These are phyloP conservation scores for Amphipyra tragopoginis DNA, from an alignment of 2,888 invertebrate genomes.

Conservation along the genomic window DNA sequence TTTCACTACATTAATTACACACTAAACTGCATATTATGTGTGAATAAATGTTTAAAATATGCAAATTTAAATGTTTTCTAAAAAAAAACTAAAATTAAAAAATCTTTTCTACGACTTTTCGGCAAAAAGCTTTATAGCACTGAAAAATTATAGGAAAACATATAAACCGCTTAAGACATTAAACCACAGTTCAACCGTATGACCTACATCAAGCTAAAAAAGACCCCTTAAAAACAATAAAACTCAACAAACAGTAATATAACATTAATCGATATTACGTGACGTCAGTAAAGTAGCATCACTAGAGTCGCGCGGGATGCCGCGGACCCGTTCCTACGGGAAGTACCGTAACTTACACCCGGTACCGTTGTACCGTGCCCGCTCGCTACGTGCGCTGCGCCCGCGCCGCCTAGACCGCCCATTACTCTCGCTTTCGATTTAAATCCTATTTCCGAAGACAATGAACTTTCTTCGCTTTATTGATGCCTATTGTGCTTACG, in stretches of 20 bases:
- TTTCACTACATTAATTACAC: constrained; percentile 7
- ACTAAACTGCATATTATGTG: not conserved
- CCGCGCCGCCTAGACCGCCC: constrained; percentile 63
- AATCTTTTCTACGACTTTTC: too few relatives aligned
- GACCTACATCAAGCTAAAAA: too few relatives aligned
- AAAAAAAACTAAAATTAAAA: too few relatives aligned
- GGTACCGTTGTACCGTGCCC: constrained; percentile 75
- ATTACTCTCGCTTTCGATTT: constrained; percentile 86
- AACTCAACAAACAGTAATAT: not conserved
- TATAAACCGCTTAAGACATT: too few relatives aligned
- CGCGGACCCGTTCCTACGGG: constrained; percentile 72
- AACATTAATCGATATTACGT: constrained; percentile 24
- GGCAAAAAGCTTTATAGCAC: too few relatives aligned
- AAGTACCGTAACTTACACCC: constrained; percentile 78
- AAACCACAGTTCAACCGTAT: too few relatives aligned
- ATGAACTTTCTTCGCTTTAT: constrained; percentile 74
- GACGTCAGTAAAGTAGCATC: constrained; percentile 32
- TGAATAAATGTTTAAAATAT: too few relatives aligned
- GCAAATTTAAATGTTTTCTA: too few relatives aligned
- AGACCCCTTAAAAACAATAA: not conserved
- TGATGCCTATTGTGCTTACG: constrained; percentile 56
- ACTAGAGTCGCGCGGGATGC: constrained; percentile 55
- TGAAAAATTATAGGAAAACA: too few relatives aligned
- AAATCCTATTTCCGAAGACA: constrained; percentile 75
- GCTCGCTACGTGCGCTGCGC: constrained; percentile 61